Conservation (phyloP, 1,140 invertebrate genomes). For the Melanaphis sacchari region DNA sequence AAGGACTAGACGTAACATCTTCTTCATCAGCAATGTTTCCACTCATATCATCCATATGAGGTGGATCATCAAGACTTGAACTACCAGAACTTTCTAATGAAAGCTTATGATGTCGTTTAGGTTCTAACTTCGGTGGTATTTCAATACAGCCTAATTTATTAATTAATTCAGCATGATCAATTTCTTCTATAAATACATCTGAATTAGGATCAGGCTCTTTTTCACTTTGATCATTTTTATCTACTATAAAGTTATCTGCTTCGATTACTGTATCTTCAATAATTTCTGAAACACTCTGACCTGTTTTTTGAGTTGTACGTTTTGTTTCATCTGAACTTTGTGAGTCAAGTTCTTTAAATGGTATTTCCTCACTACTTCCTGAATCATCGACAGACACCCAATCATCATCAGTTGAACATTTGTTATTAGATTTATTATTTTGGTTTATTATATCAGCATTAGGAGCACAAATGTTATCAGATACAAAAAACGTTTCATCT, state of each 20-base stretch:
- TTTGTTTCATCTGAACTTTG: slow-evolving; percentile 52
- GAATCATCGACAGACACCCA: slow-evolving; percentile 45
- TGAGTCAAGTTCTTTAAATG: slow-evolving; percentile 44
- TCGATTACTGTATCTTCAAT: neutral
- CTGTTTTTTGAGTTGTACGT: slow-evolving; percentile 22
- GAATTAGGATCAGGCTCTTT: neutral
- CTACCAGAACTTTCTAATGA: slow-evolving; percentile 80
- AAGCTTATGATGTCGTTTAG: slow-evolving; percentile 71
- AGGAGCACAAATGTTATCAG: neutral
- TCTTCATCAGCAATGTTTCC: slow-evolving; percentile 65
- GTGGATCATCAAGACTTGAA: slow-evolving; percentile 77
- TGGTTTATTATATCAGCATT: neutral
- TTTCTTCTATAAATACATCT: slow-evolving; percentile 26
- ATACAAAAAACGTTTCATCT: slow-evolving; percentile 61
- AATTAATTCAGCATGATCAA: slow-evolving; percentile 41
- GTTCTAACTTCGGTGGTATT: slow-evolving; percentile 69
- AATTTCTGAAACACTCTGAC: slow-evolving; percentile 40
- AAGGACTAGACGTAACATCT: slow-evolving; percentile 59
- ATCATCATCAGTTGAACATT: slow-evolving; percentile 37
- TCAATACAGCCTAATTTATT: slow-evolving; percentile 60
- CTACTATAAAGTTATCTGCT: neutral
- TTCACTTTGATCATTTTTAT: neutral
- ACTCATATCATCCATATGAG: slow-evolving; percentile 67
- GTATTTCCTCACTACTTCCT: slow-evolving; percentile 49
- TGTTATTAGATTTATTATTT: neutral